A percentile compares a stretch with the other conserved stretches of the same genome.
Conservation (phyloP, 2,113 vertebrate species). For the Pelusios castaneus region DNA sequence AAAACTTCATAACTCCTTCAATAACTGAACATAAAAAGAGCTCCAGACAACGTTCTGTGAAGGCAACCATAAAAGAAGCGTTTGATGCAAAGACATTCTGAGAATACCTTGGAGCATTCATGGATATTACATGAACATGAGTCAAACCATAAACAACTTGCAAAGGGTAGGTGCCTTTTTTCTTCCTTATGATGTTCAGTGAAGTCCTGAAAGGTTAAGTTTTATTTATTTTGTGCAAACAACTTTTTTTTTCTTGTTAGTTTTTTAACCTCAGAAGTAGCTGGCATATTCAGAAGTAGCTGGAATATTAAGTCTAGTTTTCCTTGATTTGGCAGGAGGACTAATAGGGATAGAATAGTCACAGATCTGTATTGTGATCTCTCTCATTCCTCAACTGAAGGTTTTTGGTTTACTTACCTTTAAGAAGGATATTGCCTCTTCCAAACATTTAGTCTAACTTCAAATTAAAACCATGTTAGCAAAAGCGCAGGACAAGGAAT, state of each 20-base stretch:
- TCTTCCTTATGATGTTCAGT: background rate
- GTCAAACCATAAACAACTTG: background rate
- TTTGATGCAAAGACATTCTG: background rate
- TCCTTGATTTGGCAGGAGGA: background rate
- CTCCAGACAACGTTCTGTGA: background rate
- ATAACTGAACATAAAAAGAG: background rate
- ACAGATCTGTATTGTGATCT: background rate
- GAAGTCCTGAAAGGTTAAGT: background rate
- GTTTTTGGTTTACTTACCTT: background rate
- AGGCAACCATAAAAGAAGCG: background rate
- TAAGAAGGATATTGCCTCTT: background rate
- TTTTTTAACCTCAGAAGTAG: background rate
- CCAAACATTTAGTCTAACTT: background rate
- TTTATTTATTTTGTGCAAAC: background rate
- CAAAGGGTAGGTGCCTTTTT: background rate
- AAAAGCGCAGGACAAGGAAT: background rate
- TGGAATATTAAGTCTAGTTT: background rate
- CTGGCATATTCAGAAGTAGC: background rate
- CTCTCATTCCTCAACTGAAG: background rate
- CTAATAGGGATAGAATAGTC: background rate
- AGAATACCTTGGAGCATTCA: background rate
- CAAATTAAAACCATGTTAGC: background rate
- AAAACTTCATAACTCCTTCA: background rate
- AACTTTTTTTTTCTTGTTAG: background rate
- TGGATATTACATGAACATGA: background rate